Conservation (phyloP, 1,140 invertebrate genomes). For the Bombyx mori region ASM3026992v2 NC_085130.1:10100001-10100500, state of each 20-base stretch:
- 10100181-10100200: slow-evolving; percentile 30
- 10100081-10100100: slow-evolving; percentile 54
- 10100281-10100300: not conserved
- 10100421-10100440: too few relatives aligned
- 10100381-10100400: too few relatives aligned
- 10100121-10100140: slow-evolving; percentile 34
- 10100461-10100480: too few relatives aligned
- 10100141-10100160: slow-evolving; percentile 27
- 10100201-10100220: slow-evolving; percentile 40
- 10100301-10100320: not conserved
- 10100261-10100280: too few relatives aligned
- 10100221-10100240: slow-evolving; percentile 37
- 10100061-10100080: slow-evolving; percentile 1
- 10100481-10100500: too few relatives aligned
- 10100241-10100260: slow-evolving; percentile 15
- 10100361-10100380: too few relatives aligned
- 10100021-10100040: not conserved
- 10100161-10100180: slow-evolving; percentile 27
- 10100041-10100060: not conserved
- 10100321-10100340: too few relatives aligned
- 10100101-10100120: slow-evolving; percentile 44
- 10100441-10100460: too few relatives aligned
- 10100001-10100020: not conserved
- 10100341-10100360: too few relatives aligned
- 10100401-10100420: too few relatives aligned